Base-by-base conservation (phyloP, 1,140 invertebrate species). In the Penaeus japonicus region DNA sequence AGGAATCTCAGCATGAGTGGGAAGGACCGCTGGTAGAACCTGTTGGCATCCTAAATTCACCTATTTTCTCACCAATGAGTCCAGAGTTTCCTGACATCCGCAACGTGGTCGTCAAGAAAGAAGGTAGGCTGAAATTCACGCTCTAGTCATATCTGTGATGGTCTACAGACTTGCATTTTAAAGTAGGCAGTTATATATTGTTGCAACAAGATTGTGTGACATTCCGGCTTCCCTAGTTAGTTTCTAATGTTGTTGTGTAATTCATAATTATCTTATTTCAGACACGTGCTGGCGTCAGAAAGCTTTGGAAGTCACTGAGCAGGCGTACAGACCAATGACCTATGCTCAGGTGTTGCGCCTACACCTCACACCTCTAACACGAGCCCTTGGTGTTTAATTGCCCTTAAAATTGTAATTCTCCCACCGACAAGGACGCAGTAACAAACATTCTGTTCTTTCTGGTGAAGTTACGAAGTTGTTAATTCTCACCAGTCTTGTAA, bases 331-430 rank as follows among this genome's bases (percentile, higher is more conserved):
- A n/a, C 87, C 87, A 20, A 47, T 89, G 15, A 89, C 87, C n/a
- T 89, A 89, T 30, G 87, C 87, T 57, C 87, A 89, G 62, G 87
- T 89, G 55, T 65, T 89, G 30, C 82, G 87, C 24, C 70, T 89
- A n/a, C 87, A 89, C 27, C 87, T 89, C 59, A 89, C 87, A 18
- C 86, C 55, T 59, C 84, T 90, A 32, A 91, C 83, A 30, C 86
- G 70, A 27, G 86, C 86, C 65, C 86, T 88, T 39, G 86, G 86
- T 65, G 86, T 88, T n/a, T 88, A 62, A 84, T 30, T 4, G 17
- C 27, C 24, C 20, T 24, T 27, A 47, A 47, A 47, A 47, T 0
- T 10, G 39, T 47, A 47, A 47, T 10, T 47, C 39, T 47, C 39
- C 39, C 39, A 47, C 39, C 39, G 39, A 47, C 39, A 47, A 47